Evolutionary conservation across 2,888 invertebrate species (phyloP).

Genomic region (Lycophotia porphyrea): DNA sequence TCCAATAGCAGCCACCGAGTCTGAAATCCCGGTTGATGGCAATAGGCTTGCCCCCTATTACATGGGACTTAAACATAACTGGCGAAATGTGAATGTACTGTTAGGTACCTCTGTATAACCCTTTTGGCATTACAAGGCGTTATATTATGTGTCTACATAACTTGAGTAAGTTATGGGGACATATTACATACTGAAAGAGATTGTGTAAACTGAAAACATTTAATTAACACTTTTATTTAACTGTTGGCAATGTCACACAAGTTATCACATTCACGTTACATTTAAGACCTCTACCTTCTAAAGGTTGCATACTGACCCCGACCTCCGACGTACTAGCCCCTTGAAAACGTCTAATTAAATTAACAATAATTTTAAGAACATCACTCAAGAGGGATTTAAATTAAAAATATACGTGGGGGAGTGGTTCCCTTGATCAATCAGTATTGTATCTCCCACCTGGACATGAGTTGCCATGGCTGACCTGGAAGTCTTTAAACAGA

Average conservation of each 20-base stretch:
- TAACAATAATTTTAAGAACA: not conserved
- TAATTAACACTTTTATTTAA: slow-evolving; percentile 5
- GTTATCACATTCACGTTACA: slow-evolving; percentile 38
- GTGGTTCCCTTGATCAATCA: not conserved
- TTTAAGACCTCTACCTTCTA: slow-evolving; percentile 2
- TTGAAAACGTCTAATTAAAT: slow-evolving; percentile 19
- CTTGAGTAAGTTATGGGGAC: not conserved
- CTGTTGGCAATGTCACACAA: slow-evolving; percentile 22
- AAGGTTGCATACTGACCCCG: slow-evolving; percentile 2
- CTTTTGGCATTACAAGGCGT: not conserved
- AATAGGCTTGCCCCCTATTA: not conserved
- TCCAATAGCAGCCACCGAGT: not conserved
- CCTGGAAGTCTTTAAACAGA: too few relatives aligned
- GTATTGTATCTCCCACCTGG: too few relatives aligned
- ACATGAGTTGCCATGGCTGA: too few relatives aligned
- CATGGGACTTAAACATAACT: not conserved
- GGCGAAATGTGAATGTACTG: not conserved
- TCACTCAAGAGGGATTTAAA: not conserved
- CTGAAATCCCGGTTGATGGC: not conserved
- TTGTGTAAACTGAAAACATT: not conserved
- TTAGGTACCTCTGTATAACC: not conserved
- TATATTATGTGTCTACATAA: not conserved
- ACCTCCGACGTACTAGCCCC: slow-evolving; percentile 10
- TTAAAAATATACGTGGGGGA: not conserved
- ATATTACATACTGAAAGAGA: not conserved